phyloP scores from a whole-genome alignment of 1,140 invertebrate genomes.

The Argopecten irradians region DNA sequence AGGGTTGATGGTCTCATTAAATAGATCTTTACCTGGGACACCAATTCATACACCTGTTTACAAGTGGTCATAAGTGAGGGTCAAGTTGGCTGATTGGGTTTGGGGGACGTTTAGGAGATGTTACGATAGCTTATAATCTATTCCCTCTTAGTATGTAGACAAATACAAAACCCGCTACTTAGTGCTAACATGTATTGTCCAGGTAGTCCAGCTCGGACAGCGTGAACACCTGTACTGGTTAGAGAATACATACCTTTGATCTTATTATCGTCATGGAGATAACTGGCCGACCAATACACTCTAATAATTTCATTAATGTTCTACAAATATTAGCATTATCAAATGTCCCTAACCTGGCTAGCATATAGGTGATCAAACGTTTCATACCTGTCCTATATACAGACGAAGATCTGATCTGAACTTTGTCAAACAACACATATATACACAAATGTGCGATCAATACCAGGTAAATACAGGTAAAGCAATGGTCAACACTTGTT shows the following conservation, averaged over 20 bases:
- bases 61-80: not conserved
- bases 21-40: not conserved
- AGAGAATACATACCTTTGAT: not conserved
- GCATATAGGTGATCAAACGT: not conserved
- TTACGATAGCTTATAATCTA: not conserved
- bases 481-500: not conserved
- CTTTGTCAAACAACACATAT: not conserved
- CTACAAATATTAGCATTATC: not conserved
- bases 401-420: not conserved
- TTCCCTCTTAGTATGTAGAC: not conserved
- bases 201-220: not conserved
- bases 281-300: not conserved
- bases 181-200: too few species aligned
- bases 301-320: slow-evolving; percentile 11
- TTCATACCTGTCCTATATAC: not conserved
- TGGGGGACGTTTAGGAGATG: not conserved
- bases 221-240: not conserved
- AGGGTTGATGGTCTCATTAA: not conserved
- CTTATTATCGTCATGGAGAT: slow-evolving; percentile 7
- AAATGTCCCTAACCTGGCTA: not conserved
- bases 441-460: not conserved
- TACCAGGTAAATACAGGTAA: not conserved
- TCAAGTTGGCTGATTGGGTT: not conserved
- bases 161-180: not conserved
- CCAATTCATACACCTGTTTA: not conserved